Evolutionary conservation across 2,797 vertebrate genomes (phyloP).

Genomic region (Hylomyscus alleni): DNA sequence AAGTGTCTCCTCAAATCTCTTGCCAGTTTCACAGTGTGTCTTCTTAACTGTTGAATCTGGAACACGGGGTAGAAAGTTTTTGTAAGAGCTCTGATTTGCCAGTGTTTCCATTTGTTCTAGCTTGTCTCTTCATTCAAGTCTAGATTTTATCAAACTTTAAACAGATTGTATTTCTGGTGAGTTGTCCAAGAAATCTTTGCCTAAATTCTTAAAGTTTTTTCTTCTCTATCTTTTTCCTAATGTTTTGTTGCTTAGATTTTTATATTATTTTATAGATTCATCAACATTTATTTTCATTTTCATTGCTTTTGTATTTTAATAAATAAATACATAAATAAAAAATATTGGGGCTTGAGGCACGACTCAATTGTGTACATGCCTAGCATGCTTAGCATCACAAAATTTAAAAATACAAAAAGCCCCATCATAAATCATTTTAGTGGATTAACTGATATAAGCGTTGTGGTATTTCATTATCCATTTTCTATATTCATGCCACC

Average conservation of each 20-base stretch:
- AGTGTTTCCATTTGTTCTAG: neutral
- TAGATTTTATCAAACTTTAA: neutral
- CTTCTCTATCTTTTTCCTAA: neutral
- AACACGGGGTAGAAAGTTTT: neutral
- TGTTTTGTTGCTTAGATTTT: neutral
- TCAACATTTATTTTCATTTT: neutral
- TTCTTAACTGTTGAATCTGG: constrained; percentile 32
- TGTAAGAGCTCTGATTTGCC: neutral
- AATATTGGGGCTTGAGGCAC: neutral
- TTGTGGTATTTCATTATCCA: neutral
- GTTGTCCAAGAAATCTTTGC: neutral
- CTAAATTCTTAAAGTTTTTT: constrained; percentile 7
- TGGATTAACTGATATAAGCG: neutral
- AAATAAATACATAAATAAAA: neutral
- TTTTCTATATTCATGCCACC: neutral
- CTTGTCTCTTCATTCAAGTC: constrained; percentile 3
- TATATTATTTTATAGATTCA: neutral
- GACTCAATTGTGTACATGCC: no score
- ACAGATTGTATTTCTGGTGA: neutral
- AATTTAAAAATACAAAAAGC: neutral
- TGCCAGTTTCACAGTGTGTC: neutral
- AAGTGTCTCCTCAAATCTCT: neutral
- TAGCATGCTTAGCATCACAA: neutral
- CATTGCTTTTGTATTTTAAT: neutral
- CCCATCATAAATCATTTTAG: neutral